Evolutionary conservation across 2,113 vertebrate genomes (phyloP), one percentile per base, ranked within the genome.

Genomic region (Porphyrio hochstetteri): DNA sequence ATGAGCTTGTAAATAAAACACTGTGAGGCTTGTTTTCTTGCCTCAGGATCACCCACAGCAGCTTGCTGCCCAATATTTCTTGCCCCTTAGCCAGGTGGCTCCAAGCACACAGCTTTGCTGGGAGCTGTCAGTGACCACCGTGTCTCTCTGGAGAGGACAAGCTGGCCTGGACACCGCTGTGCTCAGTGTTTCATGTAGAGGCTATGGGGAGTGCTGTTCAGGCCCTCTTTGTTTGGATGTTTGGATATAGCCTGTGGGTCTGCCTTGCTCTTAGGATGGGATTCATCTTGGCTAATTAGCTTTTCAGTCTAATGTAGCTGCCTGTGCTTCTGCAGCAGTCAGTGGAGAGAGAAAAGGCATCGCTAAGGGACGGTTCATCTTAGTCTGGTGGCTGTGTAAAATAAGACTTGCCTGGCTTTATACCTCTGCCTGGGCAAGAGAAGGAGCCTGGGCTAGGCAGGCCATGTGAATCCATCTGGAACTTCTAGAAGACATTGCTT

Each of bases 151-250:
- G 44, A 60, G 42, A 60, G 57, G 23, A 53, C 40, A 35, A 3
- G 38, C 40, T 61, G 77, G 55, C 50, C n/a, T 55, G 72, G 42
- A 28, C 3, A 4, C 48, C 2, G 2, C 53, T 24, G 46, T 13
- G 42, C 71, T 74, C 4, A 5, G 27, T 18, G 3, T 16, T 38
- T 16, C 16, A 6, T 3, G 24, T 16, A 40, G 63, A 46, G 40
- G 11, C 36, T 35, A 7, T 2, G 6, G 33, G 68, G 38, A 69
- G 40, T 0, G 0, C 12, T 3, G 17, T 21, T 84, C 10, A n/a
- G 44, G 8, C 10, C 52, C 16, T 53, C 31, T 65, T 69, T 28
- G 2, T 57, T 15, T 61, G 50, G 28, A 11, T 74, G 28, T 69
- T 77, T 91, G 31, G 48, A 4, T 33, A 3, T 31, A 46, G 59